Evolutionary conservation across 2,797 vertebrate genomes (phyloP), one percentile per base, ranked within the genome.

Genomic region (Hoplostethus mediterraneus): DNA sequence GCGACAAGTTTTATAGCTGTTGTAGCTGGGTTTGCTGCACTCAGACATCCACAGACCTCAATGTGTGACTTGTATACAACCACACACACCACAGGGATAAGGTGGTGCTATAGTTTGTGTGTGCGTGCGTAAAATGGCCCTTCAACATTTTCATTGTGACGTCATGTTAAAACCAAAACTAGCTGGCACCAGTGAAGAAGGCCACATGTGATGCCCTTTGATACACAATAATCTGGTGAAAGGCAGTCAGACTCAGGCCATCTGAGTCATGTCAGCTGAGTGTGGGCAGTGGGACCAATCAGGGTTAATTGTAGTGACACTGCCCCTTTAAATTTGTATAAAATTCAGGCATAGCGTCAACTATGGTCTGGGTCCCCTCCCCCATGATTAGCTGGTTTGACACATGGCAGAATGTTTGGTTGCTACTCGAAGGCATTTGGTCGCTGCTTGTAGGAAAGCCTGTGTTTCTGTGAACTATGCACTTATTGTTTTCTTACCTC

Each of bases 51-150:
- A 30, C 36, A 65, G 63, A 59, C 62, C 57, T 75, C 77, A 63
- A 58, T 61, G 73, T 79, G 71, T 63, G 81, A 87, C 64, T 74
- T 73, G 74, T 68, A 78, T 75, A 70, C 69, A 72, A 73, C 76
- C 83, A 64, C 80, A 40, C 71, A 74, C 64, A 85, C 88, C 85
- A 76, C 88, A 87, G 75, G 66, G 78, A 54, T 68, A 82, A 87
- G 86, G 86, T 86, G 87, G 87, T 86, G 83, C 87, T 67, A 62
- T 11, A 55, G 71, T 74, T 48, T 75, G 5, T 2, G 48, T 52
- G 31, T 64, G 62, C 3, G 16, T 31, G 44, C 74, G 79, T 79
- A 82, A 90, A 80, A 85, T 73, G 85, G 61, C 75, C 73, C 70
- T 65, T 72, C 53, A 47, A 44, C 10, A 11, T 44, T 44, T 11